Evolutionary conservation across 1,140 invertebrate species (phyloP), one percentile per base, ranked within the genome.

Genomic region (Nasonia longicornis): DNA sequence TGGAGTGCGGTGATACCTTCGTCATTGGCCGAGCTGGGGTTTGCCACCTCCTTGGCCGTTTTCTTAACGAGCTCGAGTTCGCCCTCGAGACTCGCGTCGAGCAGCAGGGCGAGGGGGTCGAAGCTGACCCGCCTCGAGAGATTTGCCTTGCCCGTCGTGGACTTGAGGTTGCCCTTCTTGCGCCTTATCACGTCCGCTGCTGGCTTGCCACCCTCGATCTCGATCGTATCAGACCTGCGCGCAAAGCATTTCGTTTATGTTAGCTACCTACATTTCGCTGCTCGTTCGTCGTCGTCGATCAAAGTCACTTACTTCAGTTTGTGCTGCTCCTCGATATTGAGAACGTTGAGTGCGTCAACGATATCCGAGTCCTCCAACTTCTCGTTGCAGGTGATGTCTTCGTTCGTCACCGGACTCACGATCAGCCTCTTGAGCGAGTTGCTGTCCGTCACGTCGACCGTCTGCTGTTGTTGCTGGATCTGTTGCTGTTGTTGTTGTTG

Each of bases 1-100:
- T 99, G 99, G 71, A 99, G 92, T 45, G 99, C 98, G 2, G 99
- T 99, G 84, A 99, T 99, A 91, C 98, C 95, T 94, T 99, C 94
- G 94, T 96, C 98, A 91, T 99, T 99, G 22, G 97, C 96, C n/a
- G 96, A 96, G 90, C 97, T 98, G 31, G 97, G 96, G 93, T 99
- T 93, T 89, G 93, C 88, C 63, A 99, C 98, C 93, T 99, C 96
- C 87, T 94, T 94, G 35, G 98, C 97, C 64, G 97, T 98, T 89
- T 97, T 97, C 90, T 96, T 96, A 2, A 99, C 98, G 71, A 99
- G 92, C 87, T 99, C 98, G 83, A 99, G 92, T 91, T 99, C 98
- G 38, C 98, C 98, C 91, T 99, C 98, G 70, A 99, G 92, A 85
- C 98, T 98, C 35, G 98, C 98, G 90, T 99, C 98, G 83, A 99